Evolutionary conservation across 30 jellyfish, hydroid and myxozoan genomes (phyloP), one percentile per base, ranked within the genome.

Genomic region (Sanderia malayensis): DNA sequence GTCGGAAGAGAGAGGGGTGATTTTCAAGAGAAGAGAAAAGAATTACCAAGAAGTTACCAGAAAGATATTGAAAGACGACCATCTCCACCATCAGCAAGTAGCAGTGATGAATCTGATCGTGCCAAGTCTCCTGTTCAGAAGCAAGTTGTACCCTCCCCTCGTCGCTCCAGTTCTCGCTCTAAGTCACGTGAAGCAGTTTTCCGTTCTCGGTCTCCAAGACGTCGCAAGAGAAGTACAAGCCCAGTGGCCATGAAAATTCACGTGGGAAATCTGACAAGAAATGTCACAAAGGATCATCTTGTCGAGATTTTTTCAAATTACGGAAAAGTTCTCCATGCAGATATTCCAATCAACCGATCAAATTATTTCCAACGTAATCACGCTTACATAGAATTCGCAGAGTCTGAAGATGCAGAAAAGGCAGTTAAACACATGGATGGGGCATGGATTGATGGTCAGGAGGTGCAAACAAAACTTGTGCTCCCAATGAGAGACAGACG

Each of bases 361-460:
- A 82, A 72, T 46, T 71, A 44, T 27, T 74, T 87, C 24, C 96
- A 96, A 28, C 85, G 95, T 9, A 97, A 97, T 23, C 82, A 85
- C 55, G 99, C 99, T 1, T 87, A 84, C 59, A 89, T 94, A 0
- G 97, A 87, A 60, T 94, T 46, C 57, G 97, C 78, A 18, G 73
- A 70, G 22, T 76, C 95, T 1, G 75, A 55, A 0, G 97, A 94
- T 45, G 99, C 99, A 8, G 86, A 78, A 72, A 92, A 76, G 13
- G 99, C 99, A 15, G 79, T 71, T 7, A 71, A 80, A 45, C 97
- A 94, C 83, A 86, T 94, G 97, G 92, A 87, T 61, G 97, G 99
- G 9, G 99, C 97, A 10, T 87, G 97, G 99, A 87, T 94, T 67
- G 99, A 94, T 66, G 99, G 99, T 1, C 97, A 94, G 68, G 95